A percentile compares a stretch with the other conserved stretches of the same genome.
Evolutionary conservation across 2,888 invertebrate genomes (phyloP).

Genomic region (Drosophila borealis): DNA sequence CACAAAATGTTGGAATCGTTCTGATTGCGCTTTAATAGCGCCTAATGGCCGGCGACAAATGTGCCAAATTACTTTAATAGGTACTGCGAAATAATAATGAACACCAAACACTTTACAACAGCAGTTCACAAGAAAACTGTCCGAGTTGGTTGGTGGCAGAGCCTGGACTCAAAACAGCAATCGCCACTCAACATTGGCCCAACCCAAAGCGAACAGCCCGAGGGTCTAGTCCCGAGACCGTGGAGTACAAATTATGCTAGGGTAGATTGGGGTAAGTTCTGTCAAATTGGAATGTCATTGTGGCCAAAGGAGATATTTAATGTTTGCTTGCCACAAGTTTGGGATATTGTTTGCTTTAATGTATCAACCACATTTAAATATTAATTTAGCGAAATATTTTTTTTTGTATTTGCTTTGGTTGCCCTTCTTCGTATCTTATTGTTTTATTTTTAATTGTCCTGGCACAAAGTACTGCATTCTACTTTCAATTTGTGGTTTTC

Average conservation of each 20-base stretch:
- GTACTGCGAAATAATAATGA: constrained; percentile 74
- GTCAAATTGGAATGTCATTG: constrained; percentile 43
- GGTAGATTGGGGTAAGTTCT: constrained; percentile 15
- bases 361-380: constrained; percentile 3
- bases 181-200: not conserved
- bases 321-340: not conserved
- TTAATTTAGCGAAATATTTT: constrained; percentile 2
- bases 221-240: constrained; percentile 1
- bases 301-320: constrained; percentile 28
- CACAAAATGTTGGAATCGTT: constrained; percentile 34
- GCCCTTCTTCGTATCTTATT: constrained; percentile 6
- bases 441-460: constrained; percentile 23
- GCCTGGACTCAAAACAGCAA: constrained; percentile 32
- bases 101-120: constrained; percentile 54
- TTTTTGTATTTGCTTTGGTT: not conserved
- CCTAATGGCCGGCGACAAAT: constrained; percentile 77
- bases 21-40: constrained; percentile 77
- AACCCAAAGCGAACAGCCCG: not conserved
- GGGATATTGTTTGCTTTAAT: not conserved
- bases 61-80: constrained; percentile 78
- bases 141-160: constrained; percentile 1
- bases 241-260: constrained; percentile 38
- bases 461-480: constrained; percentile 15
- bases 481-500: constrained; percentile 9
- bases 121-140: constrained; percentile 18